Evolutionary conservation across 2,888 invertebrate genomes (phyloP).

Genomic region (Erpobdella octoculata): DNA sequence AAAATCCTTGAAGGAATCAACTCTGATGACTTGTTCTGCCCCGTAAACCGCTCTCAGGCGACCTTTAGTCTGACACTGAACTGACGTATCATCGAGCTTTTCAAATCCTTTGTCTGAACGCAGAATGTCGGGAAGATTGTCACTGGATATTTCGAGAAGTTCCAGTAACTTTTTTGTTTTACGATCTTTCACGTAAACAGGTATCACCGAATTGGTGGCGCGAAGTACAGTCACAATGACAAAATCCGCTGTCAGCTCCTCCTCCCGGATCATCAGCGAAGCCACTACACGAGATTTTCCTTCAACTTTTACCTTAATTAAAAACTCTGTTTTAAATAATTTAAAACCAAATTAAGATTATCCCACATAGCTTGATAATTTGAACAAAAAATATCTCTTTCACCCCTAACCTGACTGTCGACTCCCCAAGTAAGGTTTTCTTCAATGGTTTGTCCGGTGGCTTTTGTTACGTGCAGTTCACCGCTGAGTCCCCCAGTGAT

Average conservation of each 20-base stretch:
- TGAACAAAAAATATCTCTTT: no score
- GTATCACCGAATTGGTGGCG: conserved; percentile 25
- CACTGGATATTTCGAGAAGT: conserved; percentile 24
- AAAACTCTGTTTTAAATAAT: background rate
- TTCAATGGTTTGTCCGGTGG: conserved; percentile 30
- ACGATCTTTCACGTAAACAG: conserved; percentile 28
- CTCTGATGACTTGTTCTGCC: conserved; percentile 29
- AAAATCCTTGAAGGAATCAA: conserved; percentile 9
- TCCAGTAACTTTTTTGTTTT: conserved; percentile 25
- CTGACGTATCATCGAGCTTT: conserved; percentile 14
- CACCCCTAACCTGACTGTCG: conserved; percentile 22
- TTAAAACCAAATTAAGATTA: no score
- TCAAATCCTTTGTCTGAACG: conserved; percentile 16
- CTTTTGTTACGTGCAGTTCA: conserved; percentile 29
- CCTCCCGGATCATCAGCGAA: conserved; percentile 29
- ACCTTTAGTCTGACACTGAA: conserved; percentile 29
- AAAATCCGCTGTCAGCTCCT: conserved; percentile 32
- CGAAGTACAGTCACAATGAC: conserved; percentile 14
- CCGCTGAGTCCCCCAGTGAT: conserved; percentile 33
- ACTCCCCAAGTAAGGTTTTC: conserved; percentile 31
- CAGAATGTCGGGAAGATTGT: conserved; percentile 26
- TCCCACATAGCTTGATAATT: no score
- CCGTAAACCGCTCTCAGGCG: conserved; percentile 30
- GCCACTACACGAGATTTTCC: conserved; percentile 27
- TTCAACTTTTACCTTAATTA: conserved; percentile 20